A percentile compares a stretch with the other conserved stretches of the same genome.
phyloP scores from a whole-genome alignment of 37 sponge, comb jelly and placozoan species.

The Theonella swinhoei region DNA sequence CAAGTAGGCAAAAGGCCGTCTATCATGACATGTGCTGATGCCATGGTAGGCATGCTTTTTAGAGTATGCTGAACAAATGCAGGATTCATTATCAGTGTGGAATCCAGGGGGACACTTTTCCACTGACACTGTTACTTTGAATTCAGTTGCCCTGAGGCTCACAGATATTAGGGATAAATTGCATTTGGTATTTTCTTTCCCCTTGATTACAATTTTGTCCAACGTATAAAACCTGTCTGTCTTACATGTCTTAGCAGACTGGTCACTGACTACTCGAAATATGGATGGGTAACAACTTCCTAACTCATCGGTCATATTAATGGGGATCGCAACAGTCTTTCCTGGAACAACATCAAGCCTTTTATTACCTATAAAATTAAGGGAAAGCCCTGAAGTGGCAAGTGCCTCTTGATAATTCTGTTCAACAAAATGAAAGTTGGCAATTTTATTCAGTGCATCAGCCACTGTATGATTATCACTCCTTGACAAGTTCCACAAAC shows the following conservation, averaged over 20 bases:
- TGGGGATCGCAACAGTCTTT: not conserved
- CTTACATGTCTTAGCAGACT: not conserved
- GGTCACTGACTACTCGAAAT: not conserved
- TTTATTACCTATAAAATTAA: too few species aligned
- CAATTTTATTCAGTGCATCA: not conserved
- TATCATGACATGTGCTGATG: not conserved
- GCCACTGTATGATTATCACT: not conserved
- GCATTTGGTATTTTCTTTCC: not conserved
- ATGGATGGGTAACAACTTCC: not conserved
- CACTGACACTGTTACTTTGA: not conserved
- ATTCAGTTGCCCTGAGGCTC: not conserved
- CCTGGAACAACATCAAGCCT: not conserved
- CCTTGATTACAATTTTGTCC: not conserved
- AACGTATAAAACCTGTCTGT: not conserved
- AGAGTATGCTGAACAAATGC: not conserved
- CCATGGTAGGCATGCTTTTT: not conserved
- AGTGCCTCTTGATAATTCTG: not conserved
- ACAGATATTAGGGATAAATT: not conserved
- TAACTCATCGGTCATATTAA: not conserved
- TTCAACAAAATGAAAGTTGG: not conserved
- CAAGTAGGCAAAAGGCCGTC: not conserved
- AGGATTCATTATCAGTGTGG: not conserved
- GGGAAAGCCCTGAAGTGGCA: not conserved
- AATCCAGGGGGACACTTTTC: constrained; percentile 8
- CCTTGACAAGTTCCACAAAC: too few species aligned